Conservation (phyloP, 2,797 vertebrate genomes). For the Rhabdomys pumilio region DNA sequence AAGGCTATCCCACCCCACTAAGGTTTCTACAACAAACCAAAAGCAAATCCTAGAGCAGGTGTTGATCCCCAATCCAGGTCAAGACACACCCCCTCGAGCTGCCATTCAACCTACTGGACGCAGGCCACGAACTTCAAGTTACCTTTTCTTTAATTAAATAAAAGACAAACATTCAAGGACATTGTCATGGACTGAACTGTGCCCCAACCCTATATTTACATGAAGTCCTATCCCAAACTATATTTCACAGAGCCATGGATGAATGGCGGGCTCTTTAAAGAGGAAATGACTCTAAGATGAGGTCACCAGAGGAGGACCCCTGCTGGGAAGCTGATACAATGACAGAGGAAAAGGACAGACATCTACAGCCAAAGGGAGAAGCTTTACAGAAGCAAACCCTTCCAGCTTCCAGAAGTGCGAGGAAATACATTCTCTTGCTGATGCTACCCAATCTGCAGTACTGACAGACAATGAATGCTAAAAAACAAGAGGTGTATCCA, state of each 20-base stretch:
- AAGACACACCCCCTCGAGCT: background rate
- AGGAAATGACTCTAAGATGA: slow-evolving; percentile 27
- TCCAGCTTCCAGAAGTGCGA: background rate
- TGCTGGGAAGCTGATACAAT: background rate
- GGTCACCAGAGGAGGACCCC: background rate
- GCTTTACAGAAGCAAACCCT: background rate
- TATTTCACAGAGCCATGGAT: background rate
- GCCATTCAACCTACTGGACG: background rate
- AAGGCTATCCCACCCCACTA: background rate
- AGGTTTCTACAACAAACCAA: background rate
- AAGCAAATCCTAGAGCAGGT: background rate
- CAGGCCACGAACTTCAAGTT: background rate
- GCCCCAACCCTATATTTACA: background rate
- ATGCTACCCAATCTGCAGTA: too few species aligned
- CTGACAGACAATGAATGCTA: background rate
- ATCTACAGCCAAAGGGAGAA: background rate
- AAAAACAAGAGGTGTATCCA: background rate
- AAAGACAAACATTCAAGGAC: slow-evolving; percentile 1
- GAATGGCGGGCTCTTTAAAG: background rate
- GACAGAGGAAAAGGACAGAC: background rate
- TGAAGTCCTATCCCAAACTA: background rate
- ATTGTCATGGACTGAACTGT: background rate
- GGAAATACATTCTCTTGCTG: background rate
- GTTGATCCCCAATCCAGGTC: background rate
- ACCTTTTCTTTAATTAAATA: slow-evolving; percentile 45